Evolutionary conservation across 1,140 invertebrate genomes (phyloP).

Genomic region (Temnothorax longispinosus): DNA sequence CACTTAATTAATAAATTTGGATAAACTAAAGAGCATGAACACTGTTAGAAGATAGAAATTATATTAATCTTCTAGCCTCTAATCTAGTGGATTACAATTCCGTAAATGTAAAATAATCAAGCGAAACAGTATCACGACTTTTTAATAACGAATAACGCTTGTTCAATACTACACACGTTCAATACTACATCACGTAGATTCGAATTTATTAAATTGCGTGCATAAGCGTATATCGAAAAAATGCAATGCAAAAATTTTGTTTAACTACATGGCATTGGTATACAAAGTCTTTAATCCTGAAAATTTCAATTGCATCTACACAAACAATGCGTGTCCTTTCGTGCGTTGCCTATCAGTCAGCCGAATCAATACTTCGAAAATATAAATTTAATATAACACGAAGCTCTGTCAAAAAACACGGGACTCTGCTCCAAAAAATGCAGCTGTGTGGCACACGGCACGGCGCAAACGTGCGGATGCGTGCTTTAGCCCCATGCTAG

Average conservation of each 20-base stretch:
- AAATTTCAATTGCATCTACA: conserved; percentile 60
- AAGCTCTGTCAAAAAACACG: conserved; percentile 65
- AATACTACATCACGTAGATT: background rate
- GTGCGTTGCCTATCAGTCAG: conserved; percentile 12
- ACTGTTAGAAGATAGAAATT: background rate
- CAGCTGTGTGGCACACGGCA: background rate
- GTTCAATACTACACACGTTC: background rate
- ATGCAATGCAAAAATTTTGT: background rate
- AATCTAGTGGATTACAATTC: background rate
- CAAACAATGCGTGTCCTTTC: conserved; percentile 56
- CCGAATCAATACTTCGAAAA: conserved; percentile 64
- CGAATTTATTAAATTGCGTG: background rate
- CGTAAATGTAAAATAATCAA: background rate
- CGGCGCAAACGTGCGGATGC: conserved; percentile 27
- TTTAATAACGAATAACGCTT: background rate
- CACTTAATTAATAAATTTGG: background rate
- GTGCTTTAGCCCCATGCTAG: conserved; percentile 33
- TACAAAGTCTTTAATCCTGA: conserved; percentile 40
- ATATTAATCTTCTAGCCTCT: background rate
- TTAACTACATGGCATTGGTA: background rate
- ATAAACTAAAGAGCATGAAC: background rate
- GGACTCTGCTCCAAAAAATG: conserved; percentile 54
- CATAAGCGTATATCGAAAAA: background rate
- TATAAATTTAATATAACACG: conserved; percentile 65
- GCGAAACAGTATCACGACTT: background rate